These are phyloP conservation scores for Atlantisia rogersi DNA, from an alignment of 2,113 vertebrate species.

Conservation along the genomic window DNA sequence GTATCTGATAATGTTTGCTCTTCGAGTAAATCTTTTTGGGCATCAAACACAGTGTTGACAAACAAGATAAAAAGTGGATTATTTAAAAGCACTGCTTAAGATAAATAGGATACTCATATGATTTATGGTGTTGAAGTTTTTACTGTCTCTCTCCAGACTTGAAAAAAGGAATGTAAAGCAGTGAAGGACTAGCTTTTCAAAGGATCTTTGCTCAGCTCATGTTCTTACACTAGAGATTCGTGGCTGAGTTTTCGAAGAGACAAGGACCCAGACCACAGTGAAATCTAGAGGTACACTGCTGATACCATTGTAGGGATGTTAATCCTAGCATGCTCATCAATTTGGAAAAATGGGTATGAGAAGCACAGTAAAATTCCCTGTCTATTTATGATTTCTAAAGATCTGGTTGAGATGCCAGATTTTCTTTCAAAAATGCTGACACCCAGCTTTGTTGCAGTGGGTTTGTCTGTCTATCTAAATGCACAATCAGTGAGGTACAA, in stretches of 20 bases:
- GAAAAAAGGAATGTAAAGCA: neutral
- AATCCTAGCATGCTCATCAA: neutral
- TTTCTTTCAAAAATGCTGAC: neutral
- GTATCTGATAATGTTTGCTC: conserved; percentile 73
- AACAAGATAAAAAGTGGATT: conserved; percentile 66
- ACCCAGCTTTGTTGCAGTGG: neutral
- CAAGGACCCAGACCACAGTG: neutral
- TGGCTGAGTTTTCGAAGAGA: neutral
- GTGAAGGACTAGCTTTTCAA: neutral
- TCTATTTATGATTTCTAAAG: neutral
- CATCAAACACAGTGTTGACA: conserved; percentile 73
- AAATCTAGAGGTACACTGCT: neutral
- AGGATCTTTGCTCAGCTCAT: neutral
- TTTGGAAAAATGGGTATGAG: neutral
- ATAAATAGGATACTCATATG: conserved; percentile 41
- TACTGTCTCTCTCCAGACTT: conserved; percentile 17
- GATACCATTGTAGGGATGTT: neutral
- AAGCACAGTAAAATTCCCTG: neutral
- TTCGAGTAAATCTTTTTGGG: conserved; percentile 68
- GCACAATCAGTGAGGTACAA: neutral
- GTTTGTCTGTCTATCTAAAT: neutral
- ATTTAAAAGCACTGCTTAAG: conserved; percentile 54
- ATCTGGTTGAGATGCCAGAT: neutral
- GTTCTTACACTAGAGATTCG: neutral
- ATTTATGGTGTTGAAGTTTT: conserved; percentile 26